phyloP scores from a whole-genome alignment of 2,888 invertebrate genomes.

The Parnassius orleans region DNA sequence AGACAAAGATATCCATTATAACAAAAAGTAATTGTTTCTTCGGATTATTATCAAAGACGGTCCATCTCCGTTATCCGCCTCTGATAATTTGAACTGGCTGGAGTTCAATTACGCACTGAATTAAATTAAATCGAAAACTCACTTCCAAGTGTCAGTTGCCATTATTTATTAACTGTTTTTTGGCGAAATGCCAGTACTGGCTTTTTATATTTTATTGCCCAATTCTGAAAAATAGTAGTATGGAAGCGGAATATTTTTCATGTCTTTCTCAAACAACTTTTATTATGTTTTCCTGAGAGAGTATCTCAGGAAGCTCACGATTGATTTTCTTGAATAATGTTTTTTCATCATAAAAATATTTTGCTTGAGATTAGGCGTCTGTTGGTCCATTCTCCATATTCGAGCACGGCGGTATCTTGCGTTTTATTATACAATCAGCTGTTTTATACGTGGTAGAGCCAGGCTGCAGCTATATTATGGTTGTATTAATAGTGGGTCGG shows the following conservation, averaged over 20 bases:
- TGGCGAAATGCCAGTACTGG: slow-evolving; percentile 19
- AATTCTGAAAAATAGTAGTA: slow-evolving; percentile 12
- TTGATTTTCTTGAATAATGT: too few species aligned
- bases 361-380: too few species aligned
- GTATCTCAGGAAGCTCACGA: too few species aligned
- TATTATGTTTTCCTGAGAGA: slow-evolving; percentile 2
- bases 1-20: too few species aligned
- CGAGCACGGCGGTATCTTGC: too few species aligned
- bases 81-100: slow-evolving; percentile 8
- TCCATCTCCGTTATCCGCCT: too few species aligned
- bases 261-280: not conserved
- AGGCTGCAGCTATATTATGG: too few species aligned
- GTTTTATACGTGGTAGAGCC: too few species aligned
- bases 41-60: not conserved
- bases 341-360: too few species aligned
- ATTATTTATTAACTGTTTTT: slow-evolving; percentile 21
- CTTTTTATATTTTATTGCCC: slow-evolving; percentile 21
- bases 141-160: slow-evolving; percentile 16
- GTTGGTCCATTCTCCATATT: too few species aligned
- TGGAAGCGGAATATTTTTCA: slow-evolving; percentile 9
- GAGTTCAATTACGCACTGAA: slow-evolving; percentile 16
- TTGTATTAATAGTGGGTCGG: too few species aligned
- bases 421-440: too few species aligned
- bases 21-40: not conserved
- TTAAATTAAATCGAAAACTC: slow-evolving; percentile 25